A percentile compares a stretch with the other conserved stretches of the same genome.
Conservation (phyloP, 2,113 vertebrate species). For the Brienomyrus brachyistius region DNA sequence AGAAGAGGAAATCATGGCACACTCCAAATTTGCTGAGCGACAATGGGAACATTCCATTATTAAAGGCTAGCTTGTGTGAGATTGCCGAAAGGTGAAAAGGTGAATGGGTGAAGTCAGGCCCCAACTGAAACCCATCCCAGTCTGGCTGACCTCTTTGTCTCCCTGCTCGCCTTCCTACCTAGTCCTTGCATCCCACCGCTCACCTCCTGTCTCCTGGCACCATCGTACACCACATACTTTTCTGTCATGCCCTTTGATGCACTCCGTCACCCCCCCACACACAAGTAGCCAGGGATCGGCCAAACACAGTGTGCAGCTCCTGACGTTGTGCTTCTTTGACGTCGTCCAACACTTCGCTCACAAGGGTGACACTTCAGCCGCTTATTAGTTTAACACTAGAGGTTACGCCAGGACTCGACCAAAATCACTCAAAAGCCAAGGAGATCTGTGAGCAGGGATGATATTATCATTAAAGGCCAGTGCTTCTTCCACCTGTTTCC, state of each 20-base stretch:
- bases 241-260: not conserved
- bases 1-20: not conserved
- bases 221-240: not conserved
- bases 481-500: not conserved
- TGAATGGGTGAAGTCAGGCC: slow-evolving; percentile 39
- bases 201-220: not conserved
- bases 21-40: not conserved
- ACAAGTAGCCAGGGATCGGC: not conserved
- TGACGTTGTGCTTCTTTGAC: not conserved
- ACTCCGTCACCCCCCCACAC: not conserved
- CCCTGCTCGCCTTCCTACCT: not conserved
- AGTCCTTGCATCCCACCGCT: not conserved
- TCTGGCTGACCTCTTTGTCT: slow-evolving; percentile 41
- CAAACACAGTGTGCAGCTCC: not conserved
- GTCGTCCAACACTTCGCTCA: not conserved
- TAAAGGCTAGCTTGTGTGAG: slow-evolving; percentile 29
- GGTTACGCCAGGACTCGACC: not conserved
- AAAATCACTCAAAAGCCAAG: not conserved
- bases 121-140: slow-evolving; percentile 30
- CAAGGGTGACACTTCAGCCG: not conserved
- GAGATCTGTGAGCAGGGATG: not conserved
- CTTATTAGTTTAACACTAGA: not conserved
- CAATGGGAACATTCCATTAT: slow-evolving; percentile 28
- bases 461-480: not conserved
- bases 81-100: slow-evolving; percentile 46